A percentile compares a stretch with the other conserved stretches of the same genome.
Evolutionary conservation across 2,113 vertebrate genomes (phyloP).

Genomic region (Coryphaenoides rupestris): DNA sequence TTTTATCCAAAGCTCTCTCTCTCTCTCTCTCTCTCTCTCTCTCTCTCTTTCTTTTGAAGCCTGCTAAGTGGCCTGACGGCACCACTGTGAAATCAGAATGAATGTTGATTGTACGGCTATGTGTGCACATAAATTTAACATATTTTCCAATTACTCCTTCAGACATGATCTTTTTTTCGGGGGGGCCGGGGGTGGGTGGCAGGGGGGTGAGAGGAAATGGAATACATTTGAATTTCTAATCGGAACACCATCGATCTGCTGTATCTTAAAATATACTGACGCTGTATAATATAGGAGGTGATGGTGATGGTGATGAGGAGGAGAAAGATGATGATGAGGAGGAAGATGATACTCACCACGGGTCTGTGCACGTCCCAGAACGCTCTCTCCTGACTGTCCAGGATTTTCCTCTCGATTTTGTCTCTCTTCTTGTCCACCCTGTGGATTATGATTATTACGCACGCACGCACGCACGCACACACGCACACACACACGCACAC

Average conservation of each 20-base stretch:
- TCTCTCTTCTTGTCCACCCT: slow-evolving; percentile 98
- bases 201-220: no score
- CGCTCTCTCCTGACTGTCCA: slow-evolving; percentile 94
- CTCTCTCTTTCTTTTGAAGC: slow-evolving; percentile 40
- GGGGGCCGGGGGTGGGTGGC: no score
- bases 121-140: slow-evolving; percentile 62
- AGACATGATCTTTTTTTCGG: no score
- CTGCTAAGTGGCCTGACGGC: slow-evolving; percentile 42
- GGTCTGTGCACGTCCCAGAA: slow-evolving; percentile 98
- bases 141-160: slow-evolving; percentile 61
- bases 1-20: no score
- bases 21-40: slow-evolving; percentile 32
- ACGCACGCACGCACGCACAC: no score
- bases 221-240: no score
- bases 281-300: no score
- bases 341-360: slow-evolving; percentile 81
- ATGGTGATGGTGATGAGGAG: neutral
- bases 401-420: slow-evolving; percentile 97
- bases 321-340: neutral
- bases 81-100: slow-evolving; percentile 66
- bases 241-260: no score
- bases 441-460: no score
- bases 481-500: slow-evolving; percentile 12
- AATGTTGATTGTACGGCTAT: slow-evolving; percentile 66
- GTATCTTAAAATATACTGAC: no score